Percentiles rank a stretch among this genome's conserved stretches.
Conservation (phyloP, 2,797 vertebrate genomes). For the Rhodeus uyekii region DNA sequence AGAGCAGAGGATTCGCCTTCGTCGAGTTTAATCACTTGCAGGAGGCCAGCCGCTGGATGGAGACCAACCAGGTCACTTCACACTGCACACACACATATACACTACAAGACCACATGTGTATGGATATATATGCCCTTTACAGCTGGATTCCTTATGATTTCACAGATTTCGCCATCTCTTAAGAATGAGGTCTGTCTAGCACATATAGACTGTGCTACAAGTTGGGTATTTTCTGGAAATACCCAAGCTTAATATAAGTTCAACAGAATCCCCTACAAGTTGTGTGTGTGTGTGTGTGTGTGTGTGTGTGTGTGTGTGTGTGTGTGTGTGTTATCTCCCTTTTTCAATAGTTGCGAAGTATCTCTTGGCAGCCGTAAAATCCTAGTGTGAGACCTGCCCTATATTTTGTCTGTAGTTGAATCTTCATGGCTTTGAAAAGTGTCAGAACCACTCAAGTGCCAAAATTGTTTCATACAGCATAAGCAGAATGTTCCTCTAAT, state of each 20-base stretch:
- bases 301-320: not conserved
- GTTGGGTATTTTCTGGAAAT: not conserved
- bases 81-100: slow-evolving; percentile 81
- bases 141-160: slow-evolving; percentile 28
- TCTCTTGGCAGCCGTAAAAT: slow-evolving; percentile 1
- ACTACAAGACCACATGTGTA: slow-evolving; percentile 24
- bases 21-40: slow-evolving; percentile 97
- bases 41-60: slow-evolving; percentile 95
- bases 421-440: not conserved
- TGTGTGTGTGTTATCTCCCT: not conserved
- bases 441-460: not conserved
- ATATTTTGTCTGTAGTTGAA: not conserved
- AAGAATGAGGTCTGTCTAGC: slow-evolving; percentile 10
- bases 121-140: slow-evolving; percentile 18
- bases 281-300: not conserved
- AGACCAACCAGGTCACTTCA: slow-evolving; percentile 96
- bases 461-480: no score
- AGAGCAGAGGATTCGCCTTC: slow-evolving; percentile 97
- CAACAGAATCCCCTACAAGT: not conserved
- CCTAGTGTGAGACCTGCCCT: slow-evolving; percentile 10
- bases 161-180: slow-evolving; percentile 24
- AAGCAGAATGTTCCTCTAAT: not conserved
- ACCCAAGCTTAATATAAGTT: not conserved
- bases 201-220: slow-evolving; percentile 26
- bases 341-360: not conserved